Evolutionary conservation across 1,140 invertebrate species (phyloP), one percentile per base, ranked within the genome.

Genomic region (Manduca sexta): DNA sequence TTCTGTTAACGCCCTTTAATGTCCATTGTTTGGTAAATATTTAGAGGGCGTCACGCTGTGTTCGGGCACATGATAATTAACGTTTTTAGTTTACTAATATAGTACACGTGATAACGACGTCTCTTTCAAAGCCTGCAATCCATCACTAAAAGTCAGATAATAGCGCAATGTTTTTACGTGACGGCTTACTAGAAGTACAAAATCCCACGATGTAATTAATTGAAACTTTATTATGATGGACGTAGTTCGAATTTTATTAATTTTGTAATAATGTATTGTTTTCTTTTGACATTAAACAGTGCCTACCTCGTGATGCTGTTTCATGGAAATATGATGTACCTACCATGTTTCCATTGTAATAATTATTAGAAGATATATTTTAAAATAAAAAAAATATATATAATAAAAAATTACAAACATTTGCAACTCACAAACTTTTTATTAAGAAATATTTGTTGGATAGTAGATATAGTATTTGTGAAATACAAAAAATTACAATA

Each of bases 31-130:
- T n/a, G 11, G 34, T 0, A 5, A n/a, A 13, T 5, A 12, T 35
- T 35, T n/a, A 3, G 14, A n/a, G n/a, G 35, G 15, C 17, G n/a
- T 40, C 38, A 40, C 16, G 38, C 8, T 18, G 16, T 11, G 15
- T 17, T 18, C 18, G 8, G 38, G 1, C 17, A 8, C 16, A 26
- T n/a, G 21, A 1, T 18, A 40, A 40, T 40, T 40, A 3, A 21
- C 30, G 12, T n/a, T n/a, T n/a, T n/a, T n/a, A 33, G 13, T 16
- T 33, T 31, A 33, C 2, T 38, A 18, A 31, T 26, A 13, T 3
- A 37, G 1, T 7, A 43, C 18, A 43, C 18, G 42, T 48, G 43
- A 46, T 21, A 42, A 46, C 49, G 45, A 51, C 48, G 52, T 39
- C 5, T 34, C 26, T 18, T 29, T 11, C 41, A 21, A 15, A 49